Conservation (phyloP, 2,113 vertebrate genomes). For the Anhinga rufa region DNA sequence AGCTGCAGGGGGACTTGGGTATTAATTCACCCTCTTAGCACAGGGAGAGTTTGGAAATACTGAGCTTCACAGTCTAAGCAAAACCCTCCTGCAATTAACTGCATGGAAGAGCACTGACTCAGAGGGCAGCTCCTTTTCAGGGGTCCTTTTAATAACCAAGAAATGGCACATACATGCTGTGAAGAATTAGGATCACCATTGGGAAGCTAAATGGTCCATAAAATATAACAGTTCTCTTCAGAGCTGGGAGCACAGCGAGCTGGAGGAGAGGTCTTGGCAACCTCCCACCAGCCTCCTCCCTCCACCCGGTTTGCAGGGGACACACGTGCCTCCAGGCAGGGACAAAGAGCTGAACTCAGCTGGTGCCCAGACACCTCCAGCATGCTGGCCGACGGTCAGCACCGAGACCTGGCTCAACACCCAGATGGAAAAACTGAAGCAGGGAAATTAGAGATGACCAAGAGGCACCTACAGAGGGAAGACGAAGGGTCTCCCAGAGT, state of each 20-base stretch:
- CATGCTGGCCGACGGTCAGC: accelerated
- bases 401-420: background rate
- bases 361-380: accelerated
- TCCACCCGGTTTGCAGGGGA: background rate
- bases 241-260: background rate
- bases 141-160: slow-evolving; percentile 28
- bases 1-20: background rate
- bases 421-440: background rate
- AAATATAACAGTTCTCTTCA: slow-evolving; percentile 23
- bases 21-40: slow-evolving; percentile 55
- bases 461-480: background rate
- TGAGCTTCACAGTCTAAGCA: background rate
- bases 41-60: slow-evolving; percentile 11
- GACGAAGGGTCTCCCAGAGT: accelerated
- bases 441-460: background rate
- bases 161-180: slow-evolving; percentile 32
- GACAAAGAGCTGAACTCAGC: background rate
- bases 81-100: slow-evolving; percentile 23
- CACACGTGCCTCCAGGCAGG: background rate
- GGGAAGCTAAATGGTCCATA: slow-evolving; percentile 54
- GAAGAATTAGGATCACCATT: slow-evolving; percentile 43
- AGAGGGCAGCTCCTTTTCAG: slow-evolving; percentile 43
- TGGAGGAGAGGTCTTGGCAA: slow-evolving; percentile 5
- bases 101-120: background rate
- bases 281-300: background rate